Percentiles rank a stretch among this genome's conserved stretches.
phyloP scores from a whole-genome alignment of 2,888 invertebrate species.

The Acanthosepion lycidas region DNA sequence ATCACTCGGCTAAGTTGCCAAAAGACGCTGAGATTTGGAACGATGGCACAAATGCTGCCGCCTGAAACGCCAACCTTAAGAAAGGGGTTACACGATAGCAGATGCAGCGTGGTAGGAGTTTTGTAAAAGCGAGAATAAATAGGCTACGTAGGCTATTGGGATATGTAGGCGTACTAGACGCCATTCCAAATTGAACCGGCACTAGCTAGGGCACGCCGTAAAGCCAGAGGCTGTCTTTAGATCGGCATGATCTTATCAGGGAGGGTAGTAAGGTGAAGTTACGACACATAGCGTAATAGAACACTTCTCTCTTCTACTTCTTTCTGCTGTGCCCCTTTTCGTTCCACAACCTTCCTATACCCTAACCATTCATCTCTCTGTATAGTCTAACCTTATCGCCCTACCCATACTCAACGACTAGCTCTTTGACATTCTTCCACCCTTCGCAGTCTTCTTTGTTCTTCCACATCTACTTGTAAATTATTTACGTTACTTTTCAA shows the following conservation, averaged over 20 bases:
- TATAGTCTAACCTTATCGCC: not conserved
- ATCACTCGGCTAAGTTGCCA: not conserved
- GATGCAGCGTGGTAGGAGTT: not conserved
- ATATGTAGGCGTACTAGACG: not conserved
- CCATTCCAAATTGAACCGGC: slow-evolving; percentile 22
- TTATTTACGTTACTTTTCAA: not conserved
- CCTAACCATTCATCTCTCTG: not conserved
- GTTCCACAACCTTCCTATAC: not conserved
- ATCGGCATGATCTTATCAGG: not conserved
- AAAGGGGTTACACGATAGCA: not conserved
- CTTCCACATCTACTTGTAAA: slow-evolving; percentile 24
- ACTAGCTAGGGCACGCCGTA: not conserved
- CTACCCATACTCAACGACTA: not conserved
- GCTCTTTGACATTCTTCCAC: not conserved
- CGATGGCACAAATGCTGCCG: not conserved
- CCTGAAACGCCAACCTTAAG: not conserved
- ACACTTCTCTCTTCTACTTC: not conserved
- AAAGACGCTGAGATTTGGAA: not conserved
- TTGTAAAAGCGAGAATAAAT: not conserved
- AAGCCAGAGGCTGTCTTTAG: not conserved
- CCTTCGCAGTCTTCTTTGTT: not conserved
- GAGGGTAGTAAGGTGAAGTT: slow-evolving; percentile 3
- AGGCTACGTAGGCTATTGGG: not conserved
- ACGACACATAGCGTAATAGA: slow-evolving; percentile 12
- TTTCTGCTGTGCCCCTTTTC: not conserved